Percentiles rank a stretch among this genome's conserved stretches.
phyloP scores from a whole-genome alignment of 2,113 vertebrate species.

The Gallinago paraguaiae region DNA sequence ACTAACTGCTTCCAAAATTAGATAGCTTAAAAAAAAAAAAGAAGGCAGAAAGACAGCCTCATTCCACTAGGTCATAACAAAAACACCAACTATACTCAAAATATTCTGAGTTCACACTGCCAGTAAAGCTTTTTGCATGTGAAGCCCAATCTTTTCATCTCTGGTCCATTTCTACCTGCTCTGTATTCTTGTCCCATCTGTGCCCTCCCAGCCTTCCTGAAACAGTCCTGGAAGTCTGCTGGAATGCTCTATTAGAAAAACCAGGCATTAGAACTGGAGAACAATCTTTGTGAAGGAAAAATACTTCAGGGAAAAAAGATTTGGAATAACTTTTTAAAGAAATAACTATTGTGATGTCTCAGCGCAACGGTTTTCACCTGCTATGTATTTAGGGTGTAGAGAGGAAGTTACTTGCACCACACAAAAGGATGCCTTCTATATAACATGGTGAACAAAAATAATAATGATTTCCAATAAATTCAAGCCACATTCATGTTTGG shows the following conservation, averaged over 20 bases:
- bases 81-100: not conserved
- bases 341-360: not conserved
- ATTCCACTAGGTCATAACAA: not conserved
- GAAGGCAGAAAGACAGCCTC: not conserved
- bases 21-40: not conserved
- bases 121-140: not conserved
- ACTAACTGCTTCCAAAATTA: not conserved
- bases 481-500: conserved; percentile 59
- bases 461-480: conserved; percentile 61
- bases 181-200: not conserved
- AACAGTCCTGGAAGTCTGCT: not conserved
- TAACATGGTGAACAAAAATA: conserved; percentile 34
- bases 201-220: not conserved
- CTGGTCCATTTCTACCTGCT: not conserved
- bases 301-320: not conserved
- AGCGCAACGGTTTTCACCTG: not conserved
- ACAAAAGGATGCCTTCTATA: conserved; percentile 36
- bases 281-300: not conserved
- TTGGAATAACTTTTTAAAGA: rapidly evolving
- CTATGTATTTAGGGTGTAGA: not conserved
- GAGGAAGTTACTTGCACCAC: not conserved
- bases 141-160: not conserved
- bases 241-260: not conserved
- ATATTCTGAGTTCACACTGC: not conserved
- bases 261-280: not conserved